These are phyloP conservation scores for Cepaea hortensis DNA, from an alignment of 2,888 invertebrate species.

Conservation along the genomic window DNA sequence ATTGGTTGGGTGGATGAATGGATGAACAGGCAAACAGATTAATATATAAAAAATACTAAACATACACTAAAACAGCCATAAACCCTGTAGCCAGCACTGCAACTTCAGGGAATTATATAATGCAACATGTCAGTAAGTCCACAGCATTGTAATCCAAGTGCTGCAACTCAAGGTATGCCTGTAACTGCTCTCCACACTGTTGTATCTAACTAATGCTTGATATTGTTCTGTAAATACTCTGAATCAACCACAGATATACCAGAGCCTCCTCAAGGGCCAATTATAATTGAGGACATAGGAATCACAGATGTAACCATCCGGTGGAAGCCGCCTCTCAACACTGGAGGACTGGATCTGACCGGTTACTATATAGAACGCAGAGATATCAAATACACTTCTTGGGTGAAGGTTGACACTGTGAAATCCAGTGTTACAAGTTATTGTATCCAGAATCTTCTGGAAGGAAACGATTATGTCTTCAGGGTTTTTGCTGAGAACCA, in stretches of 20 bases:
- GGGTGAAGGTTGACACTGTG: slow-evolving; percentile 64
- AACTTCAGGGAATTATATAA: no score
- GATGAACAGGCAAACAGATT: no score
- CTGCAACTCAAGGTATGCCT: no score
- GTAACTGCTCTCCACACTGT: no score
- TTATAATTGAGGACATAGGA: slow-evolving; percentile 82
- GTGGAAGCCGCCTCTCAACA: slow-evolving; percentile 86
- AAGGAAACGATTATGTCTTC: slow-evolving; percentile 72
- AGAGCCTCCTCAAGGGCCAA: slow-evolving; percentile 67
- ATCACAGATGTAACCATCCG: slow-evolving; percentile 83
- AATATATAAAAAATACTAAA: no score
- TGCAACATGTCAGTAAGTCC: no score
- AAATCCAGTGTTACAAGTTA: slow-evolving; percentile 55
- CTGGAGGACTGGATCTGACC: slow-evolving; percentile 87
- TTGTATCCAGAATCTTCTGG: slow-evolving; percentile 69
- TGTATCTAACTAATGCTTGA: neutral
- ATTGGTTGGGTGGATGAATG: no score
- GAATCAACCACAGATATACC: slow-evolving; percentile 64
- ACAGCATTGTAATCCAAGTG: no score
- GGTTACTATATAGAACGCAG: slow-evolving; percentile 88
- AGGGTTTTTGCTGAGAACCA: slow-evolving; percentile 70
- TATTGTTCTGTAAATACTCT: neutral
- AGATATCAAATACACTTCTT: slow-evolving; percentile 77
- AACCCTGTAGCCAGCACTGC: no score
- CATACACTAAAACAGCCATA: no score